These are phyloP conservation scores for Busseola fusca DNA, from an alignment of 2,888 invertebrate species.

Conservation along the genomic window DNA sequence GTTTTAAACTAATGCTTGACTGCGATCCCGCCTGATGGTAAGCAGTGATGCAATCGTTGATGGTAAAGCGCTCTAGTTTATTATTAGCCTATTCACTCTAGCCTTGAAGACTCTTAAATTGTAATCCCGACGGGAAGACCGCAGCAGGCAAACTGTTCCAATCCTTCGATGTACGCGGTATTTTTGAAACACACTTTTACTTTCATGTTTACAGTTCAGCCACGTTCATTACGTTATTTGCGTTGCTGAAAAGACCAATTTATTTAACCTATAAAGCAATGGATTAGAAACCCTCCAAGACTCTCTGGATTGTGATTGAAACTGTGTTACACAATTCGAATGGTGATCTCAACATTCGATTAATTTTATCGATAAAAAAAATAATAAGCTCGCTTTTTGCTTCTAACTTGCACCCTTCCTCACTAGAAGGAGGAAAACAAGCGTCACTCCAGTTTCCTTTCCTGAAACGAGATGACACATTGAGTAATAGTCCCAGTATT, in stretches of 20 bases:
- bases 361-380: neutral
- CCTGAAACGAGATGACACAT: conserved; percentile 81
- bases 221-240: neutral
- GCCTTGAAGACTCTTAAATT: too few species aligned
- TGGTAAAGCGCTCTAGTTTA: too few species aligned
- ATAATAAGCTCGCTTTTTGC: conserved; percentile 1
- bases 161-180: too few species aligned
- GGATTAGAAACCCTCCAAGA: neutral
- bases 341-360: neutral
- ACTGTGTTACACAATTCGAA: neutral
- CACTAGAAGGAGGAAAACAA: conserved; percentile 70
- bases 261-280: neutral
- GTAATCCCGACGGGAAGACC: too few species aligned
- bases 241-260: neutral
- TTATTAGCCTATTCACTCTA: too few species aligned
- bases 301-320: neutral
- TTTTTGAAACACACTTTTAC: neutral
- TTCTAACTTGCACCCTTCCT: conserved; percentile 45
- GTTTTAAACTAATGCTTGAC: too few species aligned
- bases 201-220: neutral
- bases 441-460: conserved; percentile 69
- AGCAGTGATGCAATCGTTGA: too few species aligned
- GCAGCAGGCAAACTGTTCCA: too few species aligned
- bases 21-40: too few species aligned
- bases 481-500: conserved; percentile 83